Conservation (phyloP, 1,140 invertebrate genomes). For the Drosophila rhopaloa region DNA sequence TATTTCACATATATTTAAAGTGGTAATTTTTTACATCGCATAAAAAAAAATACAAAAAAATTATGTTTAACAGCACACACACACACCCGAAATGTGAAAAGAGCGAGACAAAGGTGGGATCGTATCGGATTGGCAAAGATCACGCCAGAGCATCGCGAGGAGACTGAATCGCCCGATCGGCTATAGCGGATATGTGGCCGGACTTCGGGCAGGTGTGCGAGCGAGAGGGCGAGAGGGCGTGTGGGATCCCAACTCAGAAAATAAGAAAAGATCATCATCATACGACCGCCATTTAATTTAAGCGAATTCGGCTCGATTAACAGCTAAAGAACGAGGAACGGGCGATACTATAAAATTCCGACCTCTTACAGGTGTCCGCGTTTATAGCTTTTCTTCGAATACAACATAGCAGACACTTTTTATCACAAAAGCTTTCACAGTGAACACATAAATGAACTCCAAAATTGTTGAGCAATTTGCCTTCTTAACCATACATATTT, state of each 20-base stretch:
- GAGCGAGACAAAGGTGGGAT: slow-evolving; percentile 45
- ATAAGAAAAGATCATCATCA: background rate
- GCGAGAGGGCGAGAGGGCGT: slow-evolving; percentile 10
- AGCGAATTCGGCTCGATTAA: slow-evolving; percentile 35
- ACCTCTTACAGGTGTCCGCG: slow-evolving; percentile 35
- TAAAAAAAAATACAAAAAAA: slow-evolving; percentile 3
- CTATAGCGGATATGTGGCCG: slow-evolving; percentile 23
- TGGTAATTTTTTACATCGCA: slow-evolving; percentile 2
- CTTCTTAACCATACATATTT: no score
- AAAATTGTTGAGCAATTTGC: no score
- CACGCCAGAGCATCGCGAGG: slow-evolving; percentile 77
- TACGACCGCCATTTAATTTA: slow-evolving; percentile 64
- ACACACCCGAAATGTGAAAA: slow-evolving; percentile 13
- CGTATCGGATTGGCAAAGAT: slow-evolving; percentile 50
- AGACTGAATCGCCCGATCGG: slow-evolving; percentile 57
- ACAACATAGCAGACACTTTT: no score
- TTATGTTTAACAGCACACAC: slow-evolving; percentile 1
- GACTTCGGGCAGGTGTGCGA: slow-evolving; percentile 5
- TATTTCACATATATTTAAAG: no score
- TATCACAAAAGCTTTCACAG: background rate
- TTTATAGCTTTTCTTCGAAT: slow-evolving; percentile 11
- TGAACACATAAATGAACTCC: no score
- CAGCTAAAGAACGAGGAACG: slow-evolving; percentile 1
- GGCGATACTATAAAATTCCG: background rate
- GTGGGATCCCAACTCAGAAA: slow-evolving; percentile 14